Percentiles rank a stretch among this genome's conserved stretches.
Evolutionary conservation across 2,888 invertebrate species (phyloP).

Genomic region (Timema cristinae): DNA sequence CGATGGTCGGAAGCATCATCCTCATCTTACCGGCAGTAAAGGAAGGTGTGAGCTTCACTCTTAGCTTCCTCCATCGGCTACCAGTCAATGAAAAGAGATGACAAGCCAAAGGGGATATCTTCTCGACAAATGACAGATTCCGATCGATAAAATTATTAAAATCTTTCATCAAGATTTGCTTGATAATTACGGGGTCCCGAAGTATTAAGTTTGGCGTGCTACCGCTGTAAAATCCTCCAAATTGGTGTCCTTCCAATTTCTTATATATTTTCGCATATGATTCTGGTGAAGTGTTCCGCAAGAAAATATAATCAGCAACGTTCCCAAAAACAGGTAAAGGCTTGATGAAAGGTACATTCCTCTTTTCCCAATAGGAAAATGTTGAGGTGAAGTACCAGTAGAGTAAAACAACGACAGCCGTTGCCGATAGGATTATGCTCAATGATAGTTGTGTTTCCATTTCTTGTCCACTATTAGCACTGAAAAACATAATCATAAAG

Average conservation of each 20-base stretch:
- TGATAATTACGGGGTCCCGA: slow-evolving; percentile 25
- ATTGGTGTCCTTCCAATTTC: slow-evolving; percentile 34
- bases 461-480: no score
- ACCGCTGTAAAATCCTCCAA: slow-evolving; percentile 21
- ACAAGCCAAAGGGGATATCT: slow-evolving; percentile 22
- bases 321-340: slow-evolving; percentile 29
- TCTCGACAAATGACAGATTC: slow-evolving; percentile 17
- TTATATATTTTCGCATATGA: slow-evolving; percentile 40
- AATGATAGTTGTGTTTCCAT: no score
- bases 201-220: slow-evolving; percentile 22
- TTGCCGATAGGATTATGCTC: no score
- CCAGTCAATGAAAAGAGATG: slow-evolving; percentile 27
- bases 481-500: no score
- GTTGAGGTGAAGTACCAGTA: not conserved
- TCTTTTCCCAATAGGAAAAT: slow-evolving; percentile 27
- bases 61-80: slow-evolving; percentile 23
- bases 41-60: slow-evolving; percentile 29
- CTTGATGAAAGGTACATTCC: slow-evolving; percentile 21
- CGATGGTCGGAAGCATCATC: slow-evolving; percentile 25
- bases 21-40: slow-evolving; percentile 31
- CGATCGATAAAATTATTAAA: slow-evolving; percentile 27
- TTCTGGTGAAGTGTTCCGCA: slow-evolving; percentile 8
- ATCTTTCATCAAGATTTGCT: slow-evolving; percentile 25
- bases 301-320: slow-evolving; percentile 17
- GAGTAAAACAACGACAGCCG: not conserved